A percentile compares a stretch with the other conserved stretches of the same genome.
Conservation (phyloP, 2,888 invertebrate genomes). For the Liodrosophila aerea region DNA sequence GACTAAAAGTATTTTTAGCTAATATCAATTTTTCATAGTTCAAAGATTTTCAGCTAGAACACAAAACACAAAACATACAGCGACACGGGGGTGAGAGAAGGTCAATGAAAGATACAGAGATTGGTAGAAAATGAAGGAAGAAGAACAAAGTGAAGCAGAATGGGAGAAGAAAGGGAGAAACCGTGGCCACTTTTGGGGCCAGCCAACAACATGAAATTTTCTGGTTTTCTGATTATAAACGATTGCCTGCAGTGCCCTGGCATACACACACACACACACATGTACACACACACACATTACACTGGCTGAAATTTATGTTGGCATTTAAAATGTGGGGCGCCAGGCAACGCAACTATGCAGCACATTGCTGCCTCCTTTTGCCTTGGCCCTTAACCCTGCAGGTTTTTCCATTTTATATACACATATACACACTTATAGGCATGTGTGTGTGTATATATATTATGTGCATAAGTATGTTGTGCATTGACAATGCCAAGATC, state of each 20-base stretch:
- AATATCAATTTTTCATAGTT: conserved; percentile 79
- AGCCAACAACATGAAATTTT: conserved; percentile 69
- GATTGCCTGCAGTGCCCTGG: conserved; percentile 67
- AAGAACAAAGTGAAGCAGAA: too few relatives aligned
- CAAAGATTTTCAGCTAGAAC: conserved; percentile 70
- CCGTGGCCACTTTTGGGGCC: conserved; percentile 50
- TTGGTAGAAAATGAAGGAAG: neutral
- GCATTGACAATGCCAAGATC: conserved; percentile 55
- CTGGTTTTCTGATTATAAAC: conserved; percentile 75
- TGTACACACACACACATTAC: conserved; percentile 4
- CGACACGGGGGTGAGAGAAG: neutral
- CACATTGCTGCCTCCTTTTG: neutral
- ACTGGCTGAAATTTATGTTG: conserved; percentile 52
- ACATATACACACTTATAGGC: conserved; percentile 7
- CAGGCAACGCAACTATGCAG: conserved; percentile 41
- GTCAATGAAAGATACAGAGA: neutral
- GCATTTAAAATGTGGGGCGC: conserved; percentile 63
- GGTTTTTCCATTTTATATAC: conserved; percentile 45
- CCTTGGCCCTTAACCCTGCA: conserved; percentile 38
- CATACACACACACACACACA: conserved; percentile 12
- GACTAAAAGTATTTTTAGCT: conserved; percentile 76
- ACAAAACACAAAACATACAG: conserved; percentile 33
- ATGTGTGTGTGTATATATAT: conserved; percentile 34
- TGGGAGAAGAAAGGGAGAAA: conserved; percentile 2
- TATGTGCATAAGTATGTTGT: conserved; percentile 15